Base-by-base conservation (phyloP, 2,797 vertebrate species). In the Sparus aurata region DNA sequence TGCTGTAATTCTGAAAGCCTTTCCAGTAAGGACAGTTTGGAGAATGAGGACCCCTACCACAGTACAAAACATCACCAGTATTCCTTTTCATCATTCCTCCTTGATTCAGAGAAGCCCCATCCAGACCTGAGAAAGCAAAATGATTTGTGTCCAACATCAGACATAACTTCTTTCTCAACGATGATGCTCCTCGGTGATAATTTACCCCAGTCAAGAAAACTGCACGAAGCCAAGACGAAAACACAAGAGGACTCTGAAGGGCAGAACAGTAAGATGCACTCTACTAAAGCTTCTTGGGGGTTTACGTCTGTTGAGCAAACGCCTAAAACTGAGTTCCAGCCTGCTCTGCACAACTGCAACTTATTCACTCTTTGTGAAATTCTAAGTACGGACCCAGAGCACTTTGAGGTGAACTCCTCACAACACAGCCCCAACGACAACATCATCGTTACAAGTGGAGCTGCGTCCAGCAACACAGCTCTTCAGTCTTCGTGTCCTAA, bases 1-100 rank as follows among this genome's bases (percentile, higher is more conserved):
- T 88, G 91, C 88, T 90, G 91, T 72, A 90, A 89, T 83, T 96
- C 96, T 76, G 97, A 96, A 84, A 98, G 96, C 71, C 81, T 97
- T 65, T 96, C 92, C 20, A 97, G 96, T 91, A 89, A 95, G 85
- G 98, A 99, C 92, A 99, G 98, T 87, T 95, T 99, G 88, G 97
- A 99, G 71, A 93, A 88, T 75, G 94, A 94, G 72, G 93, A 95
- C 13, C 86, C 63, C 87, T 92, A 93, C 85, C 91, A 87, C 72
- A 86, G 79, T 75, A 74, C 74, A 77, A 83, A 86, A 68, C 43
- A 75, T 6, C 82, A 22, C 77, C 90, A 90, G 75, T 87, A 70
- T 8, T 79, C 88, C 69, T 86, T 80, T 62, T 84, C 91, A 47
- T 63, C 80, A 2, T 80, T 90, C 12, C 72, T 91, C 73, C 88